Evolutionary conservation across 2,797 vertebrate genomes (phyloP).

Genomic region (Danionella dracula): DNA sequence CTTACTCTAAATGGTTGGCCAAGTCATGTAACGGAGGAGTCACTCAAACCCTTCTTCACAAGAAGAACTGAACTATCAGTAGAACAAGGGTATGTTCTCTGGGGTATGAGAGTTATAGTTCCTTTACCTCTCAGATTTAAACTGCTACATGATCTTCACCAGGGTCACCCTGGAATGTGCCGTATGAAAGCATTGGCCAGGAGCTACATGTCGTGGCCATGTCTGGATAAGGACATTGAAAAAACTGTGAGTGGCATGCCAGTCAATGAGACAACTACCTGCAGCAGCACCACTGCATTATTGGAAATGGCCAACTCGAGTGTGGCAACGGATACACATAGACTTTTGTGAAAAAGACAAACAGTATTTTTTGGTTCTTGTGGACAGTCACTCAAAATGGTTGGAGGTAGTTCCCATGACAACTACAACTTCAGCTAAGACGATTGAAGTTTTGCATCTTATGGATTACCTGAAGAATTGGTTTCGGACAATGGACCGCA

Average conservation of each 20-base stretch:
- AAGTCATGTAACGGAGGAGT: neutral
- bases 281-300: neutral
- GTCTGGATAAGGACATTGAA: conserved; percentile 9
- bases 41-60: neutral
- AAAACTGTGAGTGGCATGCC: neutral
- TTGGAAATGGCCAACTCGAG: conserved; percentile 12
- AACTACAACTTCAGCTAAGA: conserved; percentile 6
- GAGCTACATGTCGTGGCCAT: conserved; percentile 30
- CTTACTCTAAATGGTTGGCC: conserved; percentile 17
- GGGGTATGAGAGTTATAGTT: conserved; percentile 8
- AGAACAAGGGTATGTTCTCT: conserved; percentile 34
- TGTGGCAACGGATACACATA: conserved; percentile 20
- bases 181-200: conserved; percentile 29
- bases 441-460: neutral
- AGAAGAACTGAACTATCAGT: conserved; percentile 7
- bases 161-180: conserved; percentile 8
- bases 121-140: neutral
- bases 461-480: neutral
- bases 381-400: conserved; percentile 10
- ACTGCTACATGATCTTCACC: neutral
- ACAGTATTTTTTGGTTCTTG: neutral
- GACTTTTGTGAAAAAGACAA: conserved; percentile 29
- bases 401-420: conserved; percentile 9
- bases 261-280: neutral
- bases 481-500: conserved; percentile 22